Conservation (phyloP, 1,140 invertebrate genomes). For the Hermatobates lingyangjiaoensis region DNA sequence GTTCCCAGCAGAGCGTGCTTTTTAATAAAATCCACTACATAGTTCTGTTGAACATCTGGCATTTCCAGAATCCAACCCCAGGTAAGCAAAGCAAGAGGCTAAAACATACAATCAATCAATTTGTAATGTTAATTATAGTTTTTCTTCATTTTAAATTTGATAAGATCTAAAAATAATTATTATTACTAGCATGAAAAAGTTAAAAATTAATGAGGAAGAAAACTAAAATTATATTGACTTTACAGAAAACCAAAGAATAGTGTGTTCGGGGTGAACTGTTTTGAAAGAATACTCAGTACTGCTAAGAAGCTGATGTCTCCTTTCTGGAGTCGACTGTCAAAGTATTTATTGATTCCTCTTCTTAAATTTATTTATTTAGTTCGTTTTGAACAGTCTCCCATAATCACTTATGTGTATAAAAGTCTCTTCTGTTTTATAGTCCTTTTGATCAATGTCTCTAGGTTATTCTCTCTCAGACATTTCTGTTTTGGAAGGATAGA, state of each 20-base stretch:
- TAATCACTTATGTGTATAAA: too few relatives aligned
- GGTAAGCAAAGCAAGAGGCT: slow-evolving; percentile 54
- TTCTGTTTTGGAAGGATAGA: neutral
- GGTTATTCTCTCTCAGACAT: neutral
- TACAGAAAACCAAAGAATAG: neutral
- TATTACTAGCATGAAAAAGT: neutral
- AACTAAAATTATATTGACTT: neutral
- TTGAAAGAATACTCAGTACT: neutral
- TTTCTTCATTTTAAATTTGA: neutral
- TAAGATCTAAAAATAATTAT: neutral
- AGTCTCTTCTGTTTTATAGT: too few relatives aligned
- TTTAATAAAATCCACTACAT: slow-evolving; percentile 39
- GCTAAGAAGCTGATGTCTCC: too few relatives aligned
- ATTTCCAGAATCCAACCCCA: slow-evolving; percentile 63
- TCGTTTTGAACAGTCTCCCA: too few relatives aligned
- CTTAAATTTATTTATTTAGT: too few relatives aligned
- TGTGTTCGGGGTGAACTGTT: neutral
- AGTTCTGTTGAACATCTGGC: slow-evolving; percentile 31
- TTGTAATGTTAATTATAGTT: neutral
- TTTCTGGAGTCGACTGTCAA: too few relatives aligned
- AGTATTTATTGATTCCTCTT: too few relatives aligned
- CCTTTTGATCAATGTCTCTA: too few relatives aligned
- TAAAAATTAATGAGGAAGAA: neutral
- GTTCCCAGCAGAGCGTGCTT: slow-evolving; percentile 42
- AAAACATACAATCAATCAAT: slow-evolving; percentile 20